A percentile compares a stretch with the other conserved stretches of the same genome.
Evolutionary conservation across 2,113 vertebrate genomes (phyloP).

Genomic region (Suncus etruscus): DNA sequence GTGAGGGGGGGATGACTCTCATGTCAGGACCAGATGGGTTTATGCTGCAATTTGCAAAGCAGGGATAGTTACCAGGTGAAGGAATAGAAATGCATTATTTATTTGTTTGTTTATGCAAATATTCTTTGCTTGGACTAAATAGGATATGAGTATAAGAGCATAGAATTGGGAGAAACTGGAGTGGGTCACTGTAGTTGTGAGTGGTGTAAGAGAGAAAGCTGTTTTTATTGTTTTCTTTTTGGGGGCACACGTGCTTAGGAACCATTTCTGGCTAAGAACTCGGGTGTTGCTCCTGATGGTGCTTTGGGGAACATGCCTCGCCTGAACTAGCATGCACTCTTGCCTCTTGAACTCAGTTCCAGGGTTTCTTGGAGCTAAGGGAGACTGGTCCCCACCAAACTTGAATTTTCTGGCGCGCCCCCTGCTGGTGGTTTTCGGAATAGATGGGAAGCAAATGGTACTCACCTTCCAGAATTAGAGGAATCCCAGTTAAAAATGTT

Average conservation of each 20-base stretch:
- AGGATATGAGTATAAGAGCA: not conserved
- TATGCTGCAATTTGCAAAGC: not conserved
- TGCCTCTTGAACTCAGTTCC: no score
- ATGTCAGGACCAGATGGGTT: no score
- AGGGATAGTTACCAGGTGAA: not conserved
- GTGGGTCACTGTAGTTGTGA: not conserved
- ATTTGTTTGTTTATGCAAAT: not conserved
- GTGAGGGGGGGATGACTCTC: not conserved
- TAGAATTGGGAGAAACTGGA: not conserved
- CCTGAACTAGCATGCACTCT: no score
- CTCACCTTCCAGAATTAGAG: not conserved
- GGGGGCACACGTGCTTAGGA: no score
- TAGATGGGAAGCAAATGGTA: constrained; percentile 5
- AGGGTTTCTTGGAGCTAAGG: not conserved
- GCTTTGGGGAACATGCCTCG: no score
- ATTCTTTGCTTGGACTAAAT: not conserved
- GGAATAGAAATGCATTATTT: not conserved
- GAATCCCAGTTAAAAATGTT: not conserved
- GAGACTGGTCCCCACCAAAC: not conserved
- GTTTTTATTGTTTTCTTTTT: not conserved
- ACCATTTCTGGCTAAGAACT: no score
- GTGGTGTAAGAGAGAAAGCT: not conserved
- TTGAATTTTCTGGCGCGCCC: not conserved
- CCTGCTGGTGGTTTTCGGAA: not conserved
- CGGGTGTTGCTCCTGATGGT: no score